These are phyloP conservation scores for Plumapathes pennacea DNA, from an alignment of 92 coral and sea anemone genomes.

Conservation along the genomic window DNA sequence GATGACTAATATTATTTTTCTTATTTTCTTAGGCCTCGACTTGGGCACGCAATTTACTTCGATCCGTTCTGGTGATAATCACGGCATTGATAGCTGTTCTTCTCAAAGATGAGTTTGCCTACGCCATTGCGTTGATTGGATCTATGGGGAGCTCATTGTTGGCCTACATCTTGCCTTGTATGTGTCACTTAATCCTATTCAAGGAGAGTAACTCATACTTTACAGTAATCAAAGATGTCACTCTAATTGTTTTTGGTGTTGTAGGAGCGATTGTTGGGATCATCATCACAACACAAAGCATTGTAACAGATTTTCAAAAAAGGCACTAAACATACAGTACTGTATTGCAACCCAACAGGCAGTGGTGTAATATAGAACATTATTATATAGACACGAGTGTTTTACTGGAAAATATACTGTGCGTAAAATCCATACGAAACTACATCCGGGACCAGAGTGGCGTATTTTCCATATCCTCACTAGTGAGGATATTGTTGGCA, in stretches of 20 bases:
- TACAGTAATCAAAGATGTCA: conserved; percentile 64
- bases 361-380: no score
- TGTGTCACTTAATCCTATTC: conserved; percentile 61
- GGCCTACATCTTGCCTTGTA: conserved; percentile 82
- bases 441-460: no score
- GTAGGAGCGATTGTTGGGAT: conserved; percentile 86
- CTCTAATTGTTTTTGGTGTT: conserved; percentile 68
- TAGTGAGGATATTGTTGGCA: no score
- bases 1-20: neutral
- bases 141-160: conserved; percentile 82
- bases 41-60: conserved; percentile 77
- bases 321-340: no score
- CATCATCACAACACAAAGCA: conserved; percentile 62
- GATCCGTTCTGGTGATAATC: conserved; percentile 50
- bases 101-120: conserved; percentile 77
- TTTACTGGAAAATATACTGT: no score
- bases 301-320: conserved; percentile 38
- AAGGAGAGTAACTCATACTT: conserved; percentile 67
- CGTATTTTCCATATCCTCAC: no score
- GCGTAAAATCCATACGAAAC: no score
- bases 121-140: conserved; percentile 79
- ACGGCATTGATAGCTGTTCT: conserved; percentile 71
- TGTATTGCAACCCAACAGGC: no score
- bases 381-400: no score
- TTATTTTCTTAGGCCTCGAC: conserved; percentile 44